Base-by-base conservation (phyloP, 2,113 vertebrate species). In the Sinocyclocheilus maitianheensis region DNA sequence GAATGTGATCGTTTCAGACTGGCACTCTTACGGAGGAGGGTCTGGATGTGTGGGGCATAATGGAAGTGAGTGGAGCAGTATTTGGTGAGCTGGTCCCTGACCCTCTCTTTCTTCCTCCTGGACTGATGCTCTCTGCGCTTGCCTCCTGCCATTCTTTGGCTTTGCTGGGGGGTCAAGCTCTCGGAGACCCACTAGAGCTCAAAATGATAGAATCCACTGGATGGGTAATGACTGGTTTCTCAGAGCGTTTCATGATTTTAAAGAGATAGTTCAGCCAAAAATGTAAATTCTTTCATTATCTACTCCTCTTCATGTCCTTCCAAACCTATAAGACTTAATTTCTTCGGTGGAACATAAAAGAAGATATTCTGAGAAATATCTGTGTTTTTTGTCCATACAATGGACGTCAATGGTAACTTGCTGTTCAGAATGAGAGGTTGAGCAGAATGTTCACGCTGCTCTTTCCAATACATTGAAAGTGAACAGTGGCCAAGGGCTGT, bases 181-280 rank as follows among this genome's bases (percentile, higher is more conserved):
- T 98, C 0, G 98, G 98, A n/a, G 98, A 99, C 92, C 97, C 97
- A 0, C 91, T 99, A 91, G 98, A 99, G 91, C 94, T 99, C 34
- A 98, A 96, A 93, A 98, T 99, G 98, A 65, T 99, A 16, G 96
- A 99, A 74, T 97, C 97, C 76, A 98, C 96, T 0, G 96, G 96
- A 87, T 99, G 98, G 98, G 98, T 99, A 87, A 93, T 95, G 26
- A 30, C n/a, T 81, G 55, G 22, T 87, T 83, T 60, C 30, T 71
- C 22, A 46, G 18, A 46, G 13, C 30, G 34, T 22, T 62, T 80
- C 3, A 20, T 55, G 26, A 9, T 34, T 16, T 37, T 77, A 77
- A 24, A 76, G 43, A 7, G 30, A 71, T 18, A 53, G 51, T 53
- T 53, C 18, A 37, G 3, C 30, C 16, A 71, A 18, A 71, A 37